These are phyloP conservation scores for Benitochromis conjunctus DNA, from an alignment of 2,113 vertebrate species.

Conservation along the genomic window DNA sequence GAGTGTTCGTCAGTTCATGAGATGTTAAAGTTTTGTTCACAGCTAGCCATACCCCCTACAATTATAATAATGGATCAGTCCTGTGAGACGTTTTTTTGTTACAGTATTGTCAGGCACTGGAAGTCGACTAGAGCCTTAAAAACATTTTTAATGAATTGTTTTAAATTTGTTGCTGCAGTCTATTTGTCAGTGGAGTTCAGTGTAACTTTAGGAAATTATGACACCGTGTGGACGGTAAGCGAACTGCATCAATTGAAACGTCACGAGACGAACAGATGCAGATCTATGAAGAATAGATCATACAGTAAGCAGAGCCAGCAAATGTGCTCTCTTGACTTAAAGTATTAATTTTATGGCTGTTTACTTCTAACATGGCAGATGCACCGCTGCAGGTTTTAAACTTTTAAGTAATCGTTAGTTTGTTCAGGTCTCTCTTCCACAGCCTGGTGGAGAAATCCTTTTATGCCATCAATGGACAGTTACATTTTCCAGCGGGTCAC, in stretches of 20 bases:
- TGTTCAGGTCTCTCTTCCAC: background rate
- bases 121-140: background rate
- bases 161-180: background rate
- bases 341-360: background rate
- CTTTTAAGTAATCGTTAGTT: background rate
- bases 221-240: background rate
- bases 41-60: background rate
- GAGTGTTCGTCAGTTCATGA: background rate
- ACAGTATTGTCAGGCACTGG: background rate
- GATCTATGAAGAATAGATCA: background rate
- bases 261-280: background rate
- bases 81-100: background rate
- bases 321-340: background rate
- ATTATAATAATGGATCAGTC: background rate
- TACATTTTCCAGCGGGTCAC: background rate
- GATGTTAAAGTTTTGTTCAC: background rate
- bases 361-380: background rate
- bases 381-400: background rate
- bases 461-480: background rate
- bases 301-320: background rate
- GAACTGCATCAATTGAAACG: background rate
- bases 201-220: background rate
- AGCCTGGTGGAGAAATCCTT: background rate
- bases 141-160: background rate
- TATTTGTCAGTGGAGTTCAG: background rate